Base-by-base conservation (phyloP, 1,140 invertebrate species). In the Elysia chlorotica region DNA sequence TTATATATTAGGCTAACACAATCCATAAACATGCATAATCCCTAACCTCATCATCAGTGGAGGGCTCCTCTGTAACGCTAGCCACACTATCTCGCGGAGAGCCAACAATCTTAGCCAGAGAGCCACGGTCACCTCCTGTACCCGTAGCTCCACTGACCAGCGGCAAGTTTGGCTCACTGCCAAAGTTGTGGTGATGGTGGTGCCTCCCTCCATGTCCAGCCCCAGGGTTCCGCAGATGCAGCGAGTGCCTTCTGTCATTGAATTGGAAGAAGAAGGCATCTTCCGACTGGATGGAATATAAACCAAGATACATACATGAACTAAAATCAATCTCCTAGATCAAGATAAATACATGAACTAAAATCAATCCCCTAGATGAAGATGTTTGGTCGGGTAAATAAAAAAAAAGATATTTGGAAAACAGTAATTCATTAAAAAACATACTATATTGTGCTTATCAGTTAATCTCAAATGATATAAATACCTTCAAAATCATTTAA, bases 21-120 rank as follows among this genome's bases (percentile, higher is more conserved):
- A n/a, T n/a, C n/a, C n/a, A n/a, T n/a, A n/a, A n/a, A n/a, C n/a
- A n/a, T n/a, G n/a, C n/a, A n/a, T n/a, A n/a, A n/a, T n/a, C 19
- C 48, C 59, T 72, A n/a, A 84, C 82, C 79, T 86, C 84, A 63
- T 82, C 82, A 68, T 84, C 83, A 4, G 82, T 80, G 23, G 80
- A 78, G 30, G 76, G 76, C 65, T 83, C 82, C 62, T 84, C 82
- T 23, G 83, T 83, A 37, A 81, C 79, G 63, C 82, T 85, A 21
- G 83, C 83, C 36, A 81, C 79, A 65, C 82, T 85, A 67, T 83
- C 83, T 30, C 75, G 78, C 63, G 68, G 79, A 54, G 73, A 79
- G 23, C 74, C 65, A 37, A 59, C 54, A 35, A 77, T 78, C 74
- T 81, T 79, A 23, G 78, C 61, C 28, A 79, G 57, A 21, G 73